Evolutionary conservation across 1,140 invertebrate genomes (phyloP).

Genomic region (Saccostrea glomerata): DNA sequence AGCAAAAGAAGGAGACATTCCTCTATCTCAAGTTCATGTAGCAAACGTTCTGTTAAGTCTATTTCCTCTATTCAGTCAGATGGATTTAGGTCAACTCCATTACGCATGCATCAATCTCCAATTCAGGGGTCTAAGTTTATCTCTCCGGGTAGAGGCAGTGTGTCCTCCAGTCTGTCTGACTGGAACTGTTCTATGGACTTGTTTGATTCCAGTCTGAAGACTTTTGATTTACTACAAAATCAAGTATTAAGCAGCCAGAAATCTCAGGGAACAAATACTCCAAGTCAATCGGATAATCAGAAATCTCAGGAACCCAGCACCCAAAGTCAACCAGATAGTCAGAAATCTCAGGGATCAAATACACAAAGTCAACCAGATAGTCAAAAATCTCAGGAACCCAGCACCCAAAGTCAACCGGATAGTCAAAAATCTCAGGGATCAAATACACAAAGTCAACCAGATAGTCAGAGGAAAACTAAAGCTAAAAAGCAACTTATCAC

Average conservation of each 20-base stretch:
- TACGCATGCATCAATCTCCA: background rate
- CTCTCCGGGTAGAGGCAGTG: background rate
- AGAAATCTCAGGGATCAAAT: background rate
- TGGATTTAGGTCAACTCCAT: constrained; percentile 27
- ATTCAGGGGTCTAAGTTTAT: background rate
- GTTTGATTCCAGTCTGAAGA: constrained; percentile 5
- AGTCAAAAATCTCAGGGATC: background rate
- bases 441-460: background rate
- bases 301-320: too few relatives aligned
- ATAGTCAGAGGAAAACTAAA: background rate
- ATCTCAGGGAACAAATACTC: background rate
- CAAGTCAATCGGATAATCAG: background rate
- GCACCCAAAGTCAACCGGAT: background rate
- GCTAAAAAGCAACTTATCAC: background rate
- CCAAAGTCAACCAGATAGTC: background rate
- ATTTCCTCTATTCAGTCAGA: constrained; percentile 13
- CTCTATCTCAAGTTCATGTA: constrained; percentile 1
- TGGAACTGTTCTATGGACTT: constrained; percentile 10
- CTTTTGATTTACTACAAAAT: background rate
- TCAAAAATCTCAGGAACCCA: background rate
- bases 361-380: background rate
- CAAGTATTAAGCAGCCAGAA: background rate
- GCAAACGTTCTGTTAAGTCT: background rate
- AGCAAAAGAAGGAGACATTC: constrained; percentile 12
- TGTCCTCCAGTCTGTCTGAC: background rate